A percentile compares a stretch with the other conserved stretches of the same genome.
These are phyloP conservation scores for Trachops cirrhosus DNA, from an alignment of 2,797 vertebrate genomes.

Conservation along the genomic window DNA sequence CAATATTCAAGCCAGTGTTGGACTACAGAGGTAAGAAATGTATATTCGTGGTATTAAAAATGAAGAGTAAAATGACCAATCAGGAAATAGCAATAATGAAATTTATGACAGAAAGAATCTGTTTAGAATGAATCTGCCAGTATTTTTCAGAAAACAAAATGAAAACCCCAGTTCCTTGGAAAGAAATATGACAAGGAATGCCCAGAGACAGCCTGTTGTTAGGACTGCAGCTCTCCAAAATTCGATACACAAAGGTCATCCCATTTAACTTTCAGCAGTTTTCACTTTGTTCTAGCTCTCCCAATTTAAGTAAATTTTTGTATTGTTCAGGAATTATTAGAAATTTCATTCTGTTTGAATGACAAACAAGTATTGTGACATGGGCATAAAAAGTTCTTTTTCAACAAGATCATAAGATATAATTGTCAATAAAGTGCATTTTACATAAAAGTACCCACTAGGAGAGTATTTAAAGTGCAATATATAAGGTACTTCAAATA, in stretches of 20 bases:
- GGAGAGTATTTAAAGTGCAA: slow-evolving; percentile 47
- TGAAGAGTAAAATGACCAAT: not conserved
- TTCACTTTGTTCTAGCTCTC: not conserved
- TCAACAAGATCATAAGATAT: not conserved
- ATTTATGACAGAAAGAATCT: not conserved
- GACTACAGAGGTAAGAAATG: not conserved
- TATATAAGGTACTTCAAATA: slow-evolving; percentile 18
- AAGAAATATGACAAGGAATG: not conserved
- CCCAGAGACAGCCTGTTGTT: not conserved
- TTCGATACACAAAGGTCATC: not conserved
- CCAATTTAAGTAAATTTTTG: not conserved
- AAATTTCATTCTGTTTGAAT: not conserved
- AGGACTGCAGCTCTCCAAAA: not conserved
- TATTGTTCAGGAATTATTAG: not conserved
- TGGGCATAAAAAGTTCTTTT: not conserved
- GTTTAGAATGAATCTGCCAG: not conserved
- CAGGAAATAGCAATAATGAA: not conserved
- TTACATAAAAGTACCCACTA: slow-evolving; percentile 31
- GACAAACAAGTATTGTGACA: not conserved
- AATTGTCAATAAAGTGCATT: slow-evolving; percentile 48
- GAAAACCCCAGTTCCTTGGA: not conserved
- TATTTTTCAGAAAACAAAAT: not conserved
- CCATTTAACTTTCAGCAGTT: not conserved
- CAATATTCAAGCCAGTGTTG: not conserved
- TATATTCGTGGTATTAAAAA: not conserved